Evolutionary conservation across 2,888 invertebrate species (phyloP), one percentile per base, ranked within the genome.

Genomic region (Hypolimnas misippus): DNA sequence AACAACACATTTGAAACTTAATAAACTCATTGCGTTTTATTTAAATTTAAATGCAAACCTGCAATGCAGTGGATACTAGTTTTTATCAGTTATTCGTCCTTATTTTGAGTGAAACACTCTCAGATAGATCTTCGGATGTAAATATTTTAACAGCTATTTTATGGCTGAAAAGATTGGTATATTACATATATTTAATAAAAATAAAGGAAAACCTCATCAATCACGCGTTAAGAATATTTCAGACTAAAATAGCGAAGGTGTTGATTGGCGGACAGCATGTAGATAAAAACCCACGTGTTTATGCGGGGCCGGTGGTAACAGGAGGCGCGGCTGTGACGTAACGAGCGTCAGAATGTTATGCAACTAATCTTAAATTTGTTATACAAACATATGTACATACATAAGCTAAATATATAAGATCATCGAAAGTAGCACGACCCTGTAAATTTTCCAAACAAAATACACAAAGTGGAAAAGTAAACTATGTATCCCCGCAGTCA

Each of bases 281-380:
- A 50, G 66, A 67, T 65, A 68, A 65, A 51, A 54, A 56, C 35
- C 53, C 21, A 58, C 53, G 49, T 66, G 46, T 68, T 62, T 70
- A 71, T 61, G 62, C 57, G 63, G 46, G 65, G 67, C 67, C 63
- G 67, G 68, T 82, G 74, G 83, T 76, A 83, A 82, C 82, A 74
- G 84, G 84, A 78, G 90, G 90, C 85, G 89, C 84, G 90, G 85
- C 79, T 73, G 70, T 87, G 85, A 89, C 89, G 89, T 70, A 63
- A 40, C 25, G 63, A 68, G 69, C 84, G 80, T 84, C 81, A 83
- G 53, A 56, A 40, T 62, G 65, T 81, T 82, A 69, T 76, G 76
- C 67, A 82, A 83, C 69, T 33, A 68, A 66, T 3, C 16, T 33
- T 46, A 75, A 75, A 76, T 62, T 62, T 64, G 35, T 57, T 17